Conservation (phyloP, 92 coral and sea anemone genomes). For the Nematostella vectensis region DNA sequence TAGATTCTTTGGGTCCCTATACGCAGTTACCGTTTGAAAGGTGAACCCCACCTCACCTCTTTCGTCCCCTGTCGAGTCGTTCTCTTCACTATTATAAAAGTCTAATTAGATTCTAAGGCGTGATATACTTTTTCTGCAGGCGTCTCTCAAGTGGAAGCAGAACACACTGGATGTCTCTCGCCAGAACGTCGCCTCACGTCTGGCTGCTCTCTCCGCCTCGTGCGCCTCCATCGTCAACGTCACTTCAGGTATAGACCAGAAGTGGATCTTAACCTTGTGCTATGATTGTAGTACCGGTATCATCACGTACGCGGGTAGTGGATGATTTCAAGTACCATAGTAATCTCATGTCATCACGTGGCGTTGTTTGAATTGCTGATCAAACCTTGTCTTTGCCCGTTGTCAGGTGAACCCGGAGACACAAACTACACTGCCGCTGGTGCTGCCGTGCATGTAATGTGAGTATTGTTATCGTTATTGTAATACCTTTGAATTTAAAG, state of each 20-base stretch:
- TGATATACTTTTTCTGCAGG: no score
- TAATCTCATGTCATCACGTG: no score
- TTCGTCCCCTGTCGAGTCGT: no score
- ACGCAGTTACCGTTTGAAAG: no score
- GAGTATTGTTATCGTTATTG: slow-evolving; percentile 14
- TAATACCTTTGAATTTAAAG: not conserved
- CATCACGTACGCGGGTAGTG: no score
- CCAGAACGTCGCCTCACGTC: slow-evolving; percentile 89
- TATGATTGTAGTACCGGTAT: no score
- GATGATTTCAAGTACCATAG: no score
- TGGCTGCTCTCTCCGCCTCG: slow-evolving; percentile 97
- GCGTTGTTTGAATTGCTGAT: no score
- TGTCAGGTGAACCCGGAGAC: slow-evolving; percentile 94
- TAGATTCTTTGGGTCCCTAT: no score
- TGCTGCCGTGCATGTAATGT: slow-evolving; percentile 97
- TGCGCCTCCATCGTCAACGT: slow-evolving; percentile 96
- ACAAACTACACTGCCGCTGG: slow-evolving; percentile 96
- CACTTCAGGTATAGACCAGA: slow-evolving; percentile 96
- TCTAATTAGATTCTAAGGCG: no score
- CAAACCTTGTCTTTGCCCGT: not conserved
- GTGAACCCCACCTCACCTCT: no score
- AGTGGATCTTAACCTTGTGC: not conserved
- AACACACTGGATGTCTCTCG: slow-evolving; percentile 84
- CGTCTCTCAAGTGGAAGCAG: slow-evolving; percentile 95
- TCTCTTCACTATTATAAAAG: no score